These are phyloP conservation scores for Petrocephalus schoutedeni DNA, from an alignment of 2,797 vertebrate genomes.

Conservation along the genomic window DNA sequence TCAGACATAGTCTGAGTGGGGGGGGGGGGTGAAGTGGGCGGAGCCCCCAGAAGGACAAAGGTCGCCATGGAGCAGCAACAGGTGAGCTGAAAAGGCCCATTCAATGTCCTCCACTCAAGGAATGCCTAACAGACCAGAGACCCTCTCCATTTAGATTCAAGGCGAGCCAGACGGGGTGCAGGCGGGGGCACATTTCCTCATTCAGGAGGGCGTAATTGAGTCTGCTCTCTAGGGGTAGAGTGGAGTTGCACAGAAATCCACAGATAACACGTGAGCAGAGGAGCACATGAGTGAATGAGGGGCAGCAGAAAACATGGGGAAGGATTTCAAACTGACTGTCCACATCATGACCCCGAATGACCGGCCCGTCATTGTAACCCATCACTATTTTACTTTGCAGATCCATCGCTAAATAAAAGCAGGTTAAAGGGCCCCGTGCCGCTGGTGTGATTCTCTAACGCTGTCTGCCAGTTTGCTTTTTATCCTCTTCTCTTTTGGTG, in stretches of 20 bases:
- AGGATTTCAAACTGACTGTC: neutral
- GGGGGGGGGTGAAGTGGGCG: neutral
- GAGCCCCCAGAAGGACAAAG: neutral
- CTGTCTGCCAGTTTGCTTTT: neutral
- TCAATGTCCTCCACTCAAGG: conserved; percentile 21
- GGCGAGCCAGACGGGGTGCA: conserved; percentile 48
- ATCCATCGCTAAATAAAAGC: neutral
- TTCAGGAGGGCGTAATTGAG: conserved; percentile 55
- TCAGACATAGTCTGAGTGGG: neutral
- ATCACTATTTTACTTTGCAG: neutral
- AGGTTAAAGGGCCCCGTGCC: neutral
- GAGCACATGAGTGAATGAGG: conserved; percentile 48
- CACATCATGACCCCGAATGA: neutral
- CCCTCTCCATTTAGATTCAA: conserved; percentile 36
- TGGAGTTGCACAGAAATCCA: conserved; percentile 27
- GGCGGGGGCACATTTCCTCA: conserved; percentile 56
- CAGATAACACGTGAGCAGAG: conserved; percentile 25
- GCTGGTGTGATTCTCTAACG: neutral
- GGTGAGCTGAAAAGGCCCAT: conserved; percentile 28
- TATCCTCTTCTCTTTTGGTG: neutral
- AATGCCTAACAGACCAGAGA: conserved; percentile 19
- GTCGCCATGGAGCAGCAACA: conserved; percentile 23
- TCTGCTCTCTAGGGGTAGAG: conserved; percentile 47
- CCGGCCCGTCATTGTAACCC: neutral
- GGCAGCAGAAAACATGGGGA: neutral